Conservation (phyloP, 2,113 vertebrate genomes). For the Nerophis ophidion region DNA sequence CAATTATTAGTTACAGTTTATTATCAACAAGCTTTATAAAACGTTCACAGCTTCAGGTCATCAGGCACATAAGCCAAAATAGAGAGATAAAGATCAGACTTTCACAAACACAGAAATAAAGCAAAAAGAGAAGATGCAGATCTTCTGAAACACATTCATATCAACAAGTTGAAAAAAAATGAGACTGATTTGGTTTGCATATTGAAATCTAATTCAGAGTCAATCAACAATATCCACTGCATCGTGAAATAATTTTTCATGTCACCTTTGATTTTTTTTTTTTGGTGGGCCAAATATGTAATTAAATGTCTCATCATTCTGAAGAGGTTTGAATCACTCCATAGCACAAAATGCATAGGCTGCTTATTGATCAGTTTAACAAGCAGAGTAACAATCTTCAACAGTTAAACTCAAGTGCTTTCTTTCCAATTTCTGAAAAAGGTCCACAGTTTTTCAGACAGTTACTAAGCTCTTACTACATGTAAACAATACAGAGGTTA, state of each 20-base stretch:
- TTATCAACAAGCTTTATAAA: slow-evolving; percentile 77
- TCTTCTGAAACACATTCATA: slow-evolving; percentile 63
- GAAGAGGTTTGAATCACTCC: slow-evolving; percentile 26
- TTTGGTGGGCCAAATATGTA: slow-evolving; percentile 29
- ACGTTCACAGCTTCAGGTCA: slow-evolving; percentile 81
- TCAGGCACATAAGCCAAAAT: slow-evolving; percentile 74
- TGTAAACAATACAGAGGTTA: slow-evolving; percentile 96
- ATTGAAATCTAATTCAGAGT: slow-evolving; percentile 29
- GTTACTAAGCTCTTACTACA: slow-evolving; percentile 81
- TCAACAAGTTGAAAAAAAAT: slow-evolving; percentile 30
- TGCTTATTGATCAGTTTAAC: slow-evolving; percentile 50
- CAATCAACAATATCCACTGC: background rate
- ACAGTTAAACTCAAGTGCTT: slow-evolving; percentile 54
- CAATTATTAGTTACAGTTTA: slow-evolving; percentile 68
- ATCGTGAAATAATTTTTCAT: too few relatives aligned
- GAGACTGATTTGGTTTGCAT: slow-evolving; percentile 56
- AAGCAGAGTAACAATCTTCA: slow-evolving; percentile 54
- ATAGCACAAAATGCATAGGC: slow-evolving; percentile 48
- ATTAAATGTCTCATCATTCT: slow-evolving; percentile 29
- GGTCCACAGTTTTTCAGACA: slow-evolving; percentile 53
- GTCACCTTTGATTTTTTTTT: background rate
- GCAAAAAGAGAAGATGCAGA: slow-evolving; percentile 39
- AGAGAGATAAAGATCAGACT: slow-evolving; percentile 46
- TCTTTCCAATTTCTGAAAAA: slow-evolving; percentile 51
- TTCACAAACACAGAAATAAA: slow-evolving; percentile 28